These are phyloP conservation scores for Bovichtus variegatus DNA, from an alignment of 2,797 vertebrate genomes.

Conservation along the genomic window DNA sequence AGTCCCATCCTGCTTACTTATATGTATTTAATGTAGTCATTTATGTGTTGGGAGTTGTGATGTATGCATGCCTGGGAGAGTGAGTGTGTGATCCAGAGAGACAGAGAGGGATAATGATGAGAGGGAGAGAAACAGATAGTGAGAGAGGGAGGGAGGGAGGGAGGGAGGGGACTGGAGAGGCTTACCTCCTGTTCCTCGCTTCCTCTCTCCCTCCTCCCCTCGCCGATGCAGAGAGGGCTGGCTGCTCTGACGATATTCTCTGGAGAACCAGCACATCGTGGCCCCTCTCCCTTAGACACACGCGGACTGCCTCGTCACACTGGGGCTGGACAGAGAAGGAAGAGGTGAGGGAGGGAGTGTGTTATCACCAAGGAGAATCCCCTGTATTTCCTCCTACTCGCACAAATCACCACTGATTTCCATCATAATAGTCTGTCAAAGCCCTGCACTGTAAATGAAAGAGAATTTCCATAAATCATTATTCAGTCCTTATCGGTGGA, in stretches of 20 bases:
- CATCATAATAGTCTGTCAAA: slow-evolving; percentile 80
- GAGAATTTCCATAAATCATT: slow-evolving; percentile 76
- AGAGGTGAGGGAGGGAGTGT: slow-evolving; percentile 33
- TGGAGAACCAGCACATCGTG: slow-evolving; percentile 91
- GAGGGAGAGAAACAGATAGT: slow-evolving; percentile 50
- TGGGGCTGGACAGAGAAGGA: slow-evolving; percentile 67
- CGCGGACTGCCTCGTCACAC: slow-evolving; percentile 89
- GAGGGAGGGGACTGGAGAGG: slow-evolving; percentile 56
- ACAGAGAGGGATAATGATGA: slow-evolving; percentile 64
- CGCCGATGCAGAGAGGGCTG: slow-evolving; percentile 81
- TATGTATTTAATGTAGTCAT: slow-evolving; percentile 58
- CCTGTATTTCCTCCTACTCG: slow-evolving; percentile 68
- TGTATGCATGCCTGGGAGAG: slow-evolving; percentile 63
- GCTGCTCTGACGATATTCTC: slow-evolving; percentile 90
- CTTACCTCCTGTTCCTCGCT: slow-evolving; percentile 91
- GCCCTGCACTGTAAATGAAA: slow-evolving; percentile 74
- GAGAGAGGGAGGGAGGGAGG: slow-evolving; percentile 48
- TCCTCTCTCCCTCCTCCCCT: slow-evolving; percentile 84
- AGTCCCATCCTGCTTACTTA: slow-evolving; percentile 70
- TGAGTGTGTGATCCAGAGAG: slow-evolving; percentile 70
- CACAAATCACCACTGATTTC: slow-evolving; percentile 80
- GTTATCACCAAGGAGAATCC: slow-evolving; percentile 86
- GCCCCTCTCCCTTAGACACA: slow-evolving; percentile 89
- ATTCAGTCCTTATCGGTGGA: slow-evolving; percentile 74
- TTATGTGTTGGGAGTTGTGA: slow-evolving; percentile 81